Conservation (phyloP, 2,888 invertebrate species). For the Trissolcus japonicus region DNA sequence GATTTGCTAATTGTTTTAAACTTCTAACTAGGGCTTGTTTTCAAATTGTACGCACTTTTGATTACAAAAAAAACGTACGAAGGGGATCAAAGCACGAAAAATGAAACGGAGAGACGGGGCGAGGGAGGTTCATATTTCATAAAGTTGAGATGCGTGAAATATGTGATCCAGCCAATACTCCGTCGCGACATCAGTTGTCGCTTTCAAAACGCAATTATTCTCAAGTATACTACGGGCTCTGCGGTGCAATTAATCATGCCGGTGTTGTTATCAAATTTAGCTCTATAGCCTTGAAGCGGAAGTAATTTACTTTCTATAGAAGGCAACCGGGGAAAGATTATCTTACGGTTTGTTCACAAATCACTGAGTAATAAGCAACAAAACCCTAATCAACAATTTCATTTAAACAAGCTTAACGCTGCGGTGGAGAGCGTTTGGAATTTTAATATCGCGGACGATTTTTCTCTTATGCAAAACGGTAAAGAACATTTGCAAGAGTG, state of each 20-base stretch:
- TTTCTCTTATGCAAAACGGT: not conserved
- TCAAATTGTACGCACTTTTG: not conserved
- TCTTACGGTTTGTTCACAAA: slow-evolving; percentile 41
- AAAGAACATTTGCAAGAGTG: too few relatives aligned
- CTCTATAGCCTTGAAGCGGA: slow-evolving; percentile 49
- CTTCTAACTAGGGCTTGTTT: not conserved
- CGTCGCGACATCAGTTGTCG: slow-evolving; percentile 47
- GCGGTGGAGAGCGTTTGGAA: not conserved
- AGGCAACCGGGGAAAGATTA: slow-evolving; percentile 46
- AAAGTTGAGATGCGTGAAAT: slow-evolving; percentile 49
- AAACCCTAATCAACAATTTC: slow-evolving; percentile 31
- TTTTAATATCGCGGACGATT: slow-evolving; percentile 1
- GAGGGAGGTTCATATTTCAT: slow-evolving; percentile 28
- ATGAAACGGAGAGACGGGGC: not conserved
- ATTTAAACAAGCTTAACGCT: slow-evolving; percentile 15
- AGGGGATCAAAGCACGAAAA: not conserved
- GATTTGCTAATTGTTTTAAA: too few relatives aligned
- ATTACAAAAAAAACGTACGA: too few relatives aligned
- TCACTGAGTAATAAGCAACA: slow-evolving; percentile 37
- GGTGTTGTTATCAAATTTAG: slow-evolving; percentile 56
- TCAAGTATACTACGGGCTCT: slow-evolving; percentile 30
- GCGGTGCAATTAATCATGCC: slow-evolving; percentile 51
- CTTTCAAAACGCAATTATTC: slow-evolving; percentile 55
- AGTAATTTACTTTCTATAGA: slow-evolving; percentile 55
- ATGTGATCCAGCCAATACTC: slow-evolving; percentile 39